These are phyloP conservation scores for Artemia franciscana DNA, from an alignment of 1,140 invertebrate species.

Conservation along the genomic window DNA sequence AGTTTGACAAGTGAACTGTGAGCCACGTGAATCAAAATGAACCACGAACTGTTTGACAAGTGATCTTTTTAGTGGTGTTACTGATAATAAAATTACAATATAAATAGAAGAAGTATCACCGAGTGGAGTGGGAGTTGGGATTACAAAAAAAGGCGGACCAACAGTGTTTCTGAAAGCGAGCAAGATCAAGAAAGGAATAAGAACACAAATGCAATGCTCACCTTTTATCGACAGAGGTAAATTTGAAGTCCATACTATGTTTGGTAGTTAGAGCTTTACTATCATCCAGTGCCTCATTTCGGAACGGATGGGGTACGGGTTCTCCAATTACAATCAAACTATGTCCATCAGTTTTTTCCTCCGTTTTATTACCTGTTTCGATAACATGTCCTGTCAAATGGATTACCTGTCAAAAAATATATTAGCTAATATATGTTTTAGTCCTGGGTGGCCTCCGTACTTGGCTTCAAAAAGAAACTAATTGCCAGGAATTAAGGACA, in stretches of 20 bases:
- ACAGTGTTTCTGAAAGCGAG: neutral
- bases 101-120: no score
- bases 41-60: no score
- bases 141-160: slow-evolving; percentile 1
- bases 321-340: slow-evolving; percentile 55
- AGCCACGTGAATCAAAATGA: no score
- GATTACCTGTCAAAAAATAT: slow-evolving; percentile 40
- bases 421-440: neutral
- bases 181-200: neutral
- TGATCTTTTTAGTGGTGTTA: no score
- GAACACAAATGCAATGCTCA: slow-evolving; percentile 25
- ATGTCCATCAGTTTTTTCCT: slow-evolving; percentile 9
- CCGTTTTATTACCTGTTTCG: slow-evolving; percentile 13
- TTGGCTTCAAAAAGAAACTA: no score
- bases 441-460: no score
- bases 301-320: slow-evolving; percentile 74
- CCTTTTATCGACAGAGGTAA: slow-evolving; percentile 79
- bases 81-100: no score
- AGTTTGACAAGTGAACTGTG: no score
- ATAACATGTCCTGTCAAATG: slow-evolving; percentile 57
- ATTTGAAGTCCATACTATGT: slow-evolving; percentile 79
- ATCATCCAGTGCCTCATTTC: slow-evolving; percentile 69
- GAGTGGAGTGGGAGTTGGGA: neutral
- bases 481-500: no score
- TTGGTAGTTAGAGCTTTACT: slow-evolving; percentile 70